Conservation (phyloP, 1,140 invertebrate genomes). For the Nasonia giraulti region DNA sequence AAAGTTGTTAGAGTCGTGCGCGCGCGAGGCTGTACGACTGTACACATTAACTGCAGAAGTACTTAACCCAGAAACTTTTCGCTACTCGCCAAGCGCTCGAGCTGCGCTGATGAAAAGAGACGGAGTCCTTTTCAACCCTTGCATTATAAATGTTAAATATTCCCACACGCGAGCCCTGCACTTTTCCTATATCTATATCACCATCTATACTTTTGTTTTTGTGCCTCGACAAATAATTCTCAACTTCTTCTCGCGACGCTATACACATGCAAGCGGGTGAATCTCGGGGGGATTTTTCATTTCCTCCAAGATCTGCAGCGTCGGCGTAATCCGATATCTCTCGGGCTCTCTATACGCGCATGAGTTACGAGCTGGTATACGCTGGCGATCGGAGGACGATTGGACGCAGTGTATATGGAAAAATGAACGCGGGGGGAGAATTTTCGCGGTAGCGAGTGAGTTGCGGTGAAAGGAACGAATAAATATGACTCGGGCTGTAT, state of each 20-base stretch:
- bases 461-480: not conserved
- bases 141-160: slow-evolving; percentile 9
- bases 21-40: slow-evolving; percentile 5
- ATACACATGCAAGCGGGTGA: slow-evolving; percentile 52
- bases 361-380: not conserved
- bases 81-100: too few relatives aligned
- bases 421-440: not conserved
- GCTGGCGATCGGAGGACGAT: not conserved
- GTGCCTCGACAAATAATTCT: not conserved
- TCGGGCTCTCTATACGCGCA: not conserved
- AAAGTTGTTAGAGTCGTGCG: slow-evolving; percentile 23
- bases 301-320: slow-evolving; percentile 56
- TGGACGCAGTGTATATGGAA: not conserved
- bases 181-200: not conserved
- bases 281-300: slow-evolving; percentile 70
- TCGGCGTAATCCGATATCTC: not conserved
- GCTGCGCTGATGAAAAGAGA: not conserved
- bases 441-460: not conserved
- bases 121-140: slow-evolving; percentile 16
- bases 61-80: slow-evolving; percentile 31
- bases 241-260: slow-evolving; percentile 21
- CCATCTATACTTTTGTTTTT: not conserved
- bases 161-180: not conserved
- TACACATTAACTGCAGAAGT: slow-evolving; percentile 39
- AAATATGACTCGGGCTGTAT: not conserved